Evolutionary conservation across 2,888 invertebrate species (phyloP).

Genomic region (Temnothorax rugatulus): DNA sequence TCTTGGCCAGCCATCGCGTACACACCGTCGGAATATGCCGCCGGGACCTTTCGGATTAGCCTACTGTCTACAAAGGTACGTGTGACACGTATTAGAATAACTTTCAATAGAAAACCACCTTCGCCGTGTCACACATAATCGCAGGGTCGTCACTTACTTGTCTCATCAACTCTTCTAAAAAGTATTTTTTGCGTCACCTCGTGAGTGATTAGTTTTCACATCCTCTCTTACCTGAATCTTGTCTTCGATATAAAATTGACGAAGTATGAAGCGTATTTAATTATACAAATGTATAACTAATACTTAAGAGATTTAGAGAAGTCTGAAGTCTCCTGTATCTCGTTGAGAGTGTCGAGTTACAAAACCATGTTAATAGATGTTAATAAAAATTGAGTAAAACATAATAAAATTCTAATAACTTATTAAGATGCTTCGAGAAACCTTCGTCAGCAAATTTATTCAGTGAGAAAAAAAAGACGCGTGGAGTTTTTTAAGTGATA

Average conservation of each 20-base stretch:
- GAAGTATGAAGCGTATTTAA: not conserved
- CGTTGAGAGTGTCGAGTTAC: not conserved
- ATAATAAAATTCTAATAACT: not conserved
- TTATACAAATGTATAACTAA: not conserved
- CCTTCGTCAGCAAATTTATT: not conserved
- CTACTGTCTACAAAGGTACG: conserved; percentile 92
- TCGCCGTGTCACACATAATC: not conserved
- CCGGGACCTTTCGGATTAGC: conserved; percentile 95
- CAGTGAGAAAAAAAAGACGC: not conserved
- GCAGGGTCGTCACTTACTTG: conserved; percentile 1
- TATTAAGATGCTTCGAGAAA: not conserved
- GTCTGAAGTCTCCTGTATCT: not conserved
- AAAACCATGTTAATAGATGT: not conserved
- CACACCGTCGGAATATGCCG: conserved; percentile 97
- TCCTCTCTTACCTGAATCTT: not conserved
- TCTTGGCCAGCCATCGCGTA: conserved; percentile 97
- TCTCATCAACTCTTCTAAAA: not conserved
- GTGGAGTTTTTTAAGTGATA: not conserved
- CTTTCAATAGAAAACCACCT: conserved; percentile 30
- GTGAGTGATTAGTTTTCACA: not conserved
- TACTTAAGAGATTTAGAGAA: not conserved
- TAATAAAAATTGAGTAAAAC: not conserved
- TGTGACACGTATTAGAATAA: conserved; percentile 63
- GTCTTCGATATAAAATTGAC: not conserved
- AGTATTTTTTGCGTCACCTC: not conserved